These are phyloP conservation scores for Chrysolina oricalcia DNA, from an alignment of 2,888 invertebrate genomes.

Conservation along the genomic window DNA sequence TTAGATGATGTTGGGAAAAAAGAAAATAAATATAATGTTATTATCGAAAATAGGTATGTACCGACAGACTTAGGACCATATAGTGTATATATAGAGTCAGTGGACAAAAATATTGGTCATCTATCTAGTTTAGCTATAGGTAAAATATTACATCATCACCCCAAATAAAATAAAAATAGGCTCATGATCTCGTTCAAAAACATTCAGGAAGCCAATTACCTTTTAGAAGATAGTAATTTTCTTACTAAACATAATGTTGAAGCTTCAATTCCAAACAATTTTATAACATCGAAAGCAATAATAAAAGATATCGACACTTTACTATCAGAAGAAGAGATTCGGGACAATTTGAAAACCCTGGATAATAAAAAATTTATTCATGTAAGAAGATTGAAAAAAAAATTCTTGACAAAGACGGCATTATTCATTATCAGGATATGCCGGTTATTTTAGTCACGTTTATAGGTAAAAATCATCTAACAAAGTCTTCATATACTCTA, in stretches of 20 bases:
- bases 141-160: not conserved
- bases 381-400: not conserved
- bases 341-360: not conserved
- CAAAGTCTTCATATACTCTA: slow-evolving; percentile 18
- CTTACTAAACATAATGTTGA: not conserved
- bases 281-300: not conserved
- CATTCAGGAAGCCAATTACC: not conserved
- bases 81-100: not conserved
- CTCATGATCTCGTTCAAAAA: not conserved
- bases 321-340: not conserved
- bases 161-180: not conserved
- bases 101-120: not conserved
- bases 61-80: not conserved
- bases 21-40: not conserved
- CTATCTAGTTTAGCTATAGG: not conserved
- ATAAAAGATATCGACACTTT: not conserved
- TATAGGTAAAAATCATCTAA: not conserved
- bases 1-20: not conserved
- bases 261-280: too few relatives aligned
- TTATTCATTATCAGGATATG: not conserved
- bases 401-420: not conserved
- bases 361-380: not conserved
- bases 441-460: slow-evolving; percentile 12
- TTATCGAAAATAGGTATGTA: not conserved
- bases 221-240: not conserved